These are phyloP conservation scores for Crypturellus undulatus DNA, from an alignment of 2,113 vertebrate genomes.

Conservation along the genomic window DNA sequence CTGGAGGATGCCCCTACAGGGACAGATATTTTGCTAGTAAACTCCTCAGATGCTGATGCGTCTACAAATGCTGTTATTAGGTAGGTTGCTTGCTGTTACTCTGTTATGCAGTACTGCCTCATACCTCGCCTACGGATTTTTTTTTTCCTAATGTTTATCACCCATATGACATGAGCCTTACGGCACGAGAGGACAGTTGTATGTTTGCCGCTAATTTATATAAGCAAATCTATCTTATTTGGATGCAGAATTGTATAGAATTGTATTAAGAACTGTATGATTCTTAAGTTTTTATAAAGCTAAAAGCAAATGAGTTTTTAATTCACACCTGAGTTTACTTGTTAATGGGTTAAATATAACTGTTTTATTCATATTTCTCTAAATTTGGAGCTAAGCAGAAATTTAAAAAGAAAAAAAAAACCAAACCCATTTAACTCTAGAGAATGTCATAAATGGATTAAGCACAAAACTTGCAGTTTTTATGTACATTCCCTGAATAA, in stretches of 20 bases:
- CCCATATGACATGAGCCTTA: neutral
- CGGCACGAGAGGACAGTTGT: neutral
- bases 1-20: slow-evolving; percentile 91
- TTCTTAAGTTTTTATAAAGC: neutral
- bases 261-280: neutral
- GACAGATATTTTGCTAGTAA: slow-evolving; percentile 92
- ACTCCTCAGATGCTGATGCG: slow-evolving; percentile 90
- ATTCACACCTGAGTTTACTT: neutral
- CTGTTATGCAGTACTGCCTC: neutral
- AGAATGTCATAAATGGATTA: neutral
- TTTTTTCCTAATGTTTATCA: neutral
- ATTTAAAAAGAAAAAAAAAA: neutral
- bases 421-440: neutral
- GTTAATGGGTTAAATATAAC: neutral
- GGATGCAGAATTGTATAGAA: neutral
- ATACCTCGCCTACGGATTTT: neutral
- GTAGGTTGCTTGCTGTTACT: slow-evolving; percentile 68
- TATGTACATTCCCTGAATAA: neutral
- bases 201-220: neutral
- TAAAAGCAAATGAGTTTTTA: neutral
- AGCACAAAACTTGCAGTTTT: neutral
- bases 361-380: neutral
- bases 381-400: neutral
- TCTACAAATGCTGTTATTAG: slow-evolving; percentile 92
- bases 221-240: neutral